Percentiles rank a stretch among this genome's conserved stretches.
phyloP scores from a whole-genome alignment of 1,140 invertebrate genomes.

The Bombus picipes region DNA sequence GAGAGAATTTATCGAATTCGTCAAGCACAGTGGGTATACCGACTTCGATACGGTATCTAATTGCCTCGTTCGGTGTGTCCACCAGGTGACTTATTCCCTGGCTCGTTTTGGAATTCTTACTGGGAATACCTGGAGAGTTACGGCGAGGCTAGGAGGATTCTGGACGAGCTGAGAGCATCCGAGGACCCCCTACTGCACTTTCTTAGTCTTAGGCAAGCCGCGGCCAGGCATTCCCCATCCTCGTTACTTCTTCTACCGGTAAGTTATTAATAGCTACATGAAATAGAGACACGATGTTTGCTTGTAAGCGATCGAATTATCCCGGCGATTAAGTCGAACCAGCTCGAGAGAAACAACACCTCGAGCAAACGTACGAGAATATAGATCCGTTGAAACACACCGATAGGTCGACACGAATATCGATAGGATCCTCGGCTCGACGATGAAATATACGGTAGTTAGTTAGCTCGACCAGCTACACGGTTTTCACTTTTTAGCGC shows the following conservation, averaged over 20 bases:
- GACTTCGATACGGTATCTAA: not conserved
- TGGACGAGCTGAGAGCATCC: slow-evolving; percentile 77
- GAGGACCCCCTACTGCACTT: slow-evolving; percentile 80
- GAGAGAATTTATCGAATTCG: slow-evolving; percentile 3
- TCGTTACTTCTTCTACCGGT: slow-evolving; percentile 80
- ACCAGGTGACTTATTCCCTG: slow-evolving; percentile 80
- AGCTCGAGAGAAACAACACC: not conserved
- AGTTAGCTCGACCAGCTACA: not conserved
- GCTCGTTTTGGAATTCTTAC: slow-evolving; percentile 80
- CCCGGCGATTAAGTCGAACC: not conserved
- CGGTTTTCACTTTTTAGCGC: not conserved
- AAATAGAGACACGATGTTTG: slow-evolving; percentile 18
- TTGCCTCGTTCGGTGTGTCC: slow-evolving; percentile 30
- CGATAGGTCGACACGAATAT: not conserved
- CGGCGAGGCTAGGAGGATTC: slow-evolving; percentile 76
- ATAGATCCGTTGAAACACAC: not conserved
- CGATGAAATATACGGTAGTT: not conserved
- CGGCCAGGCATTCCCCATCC: slow-evolving; percentile 79
- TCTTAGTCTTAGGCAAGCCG: slow-evolving; percentile 77
- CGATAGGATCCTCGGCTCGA: not conserved
- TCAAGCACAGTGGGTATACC: not conserved
- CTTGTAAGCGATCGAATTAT: slow-evolving; percentile 27
- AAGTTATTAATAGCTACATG: slow-evolving; percentile 66
- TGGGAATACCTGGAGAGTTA: slow-evolving; percentile 81
- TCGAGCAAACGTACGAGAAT: not conserved